Conservation (phyloP, 1,140 invertebrate genomes). For the Drosophila gunungcola region DNA sequence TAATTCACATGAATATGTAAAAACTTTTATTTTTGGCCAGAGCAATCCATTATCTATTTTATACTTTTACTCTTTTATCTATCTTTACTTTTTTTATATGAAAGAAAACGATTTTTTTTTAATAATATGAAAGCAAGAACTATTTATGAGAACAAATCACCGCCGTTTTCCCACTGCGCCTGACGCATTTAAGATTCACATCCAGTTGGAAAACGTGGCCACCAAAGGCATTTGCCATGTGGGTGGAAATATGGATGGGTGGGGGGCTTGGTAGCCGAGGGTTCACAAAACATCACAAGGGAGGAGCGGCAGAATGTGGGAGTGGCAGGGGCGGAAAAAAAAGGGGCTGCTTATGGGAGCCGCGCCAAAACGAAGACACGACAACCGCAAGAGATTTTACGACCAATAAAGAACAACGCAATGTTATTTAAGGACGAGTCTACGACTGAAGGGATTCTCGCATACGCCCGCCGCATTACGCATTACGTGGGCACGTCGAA, state of each 20-base stretch:
- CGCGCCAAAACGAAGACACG: slow-evolving; percentile 60
- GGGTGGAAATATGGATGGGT: not conserved
- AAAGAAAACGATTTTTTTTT: too few species aligned
- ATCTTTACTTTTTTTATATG: too few species aligned
- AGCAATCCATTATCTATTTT: too few species aligned
- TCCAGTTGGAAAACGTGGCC: slow-evolving; percentile 32
- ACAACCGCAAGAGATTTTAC: slow-evolving; percentile 83
- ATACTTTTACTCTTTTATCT: too few species aligned
- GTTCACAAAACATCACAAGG: slow-evolving; percentile 32
- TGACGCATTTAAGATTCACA: slow-evolving; percentile 40
- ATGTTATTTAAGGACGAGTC: slow-evolving; percentile 77
- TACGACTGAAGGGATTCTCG: slow-evolving; percentile 64
- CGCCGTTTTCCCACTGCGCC: slow-evolving; percentile 14
- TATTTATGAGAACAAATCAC: not conserved
- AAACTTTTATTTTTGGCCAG: too few species aligned
- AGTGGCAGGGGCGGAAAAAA: slow-evolving; percentile 13
- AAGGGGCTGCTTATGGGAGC: slow-evolving; percentile 5
- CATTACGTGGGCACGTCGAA: slow-evolving; percentile 40
- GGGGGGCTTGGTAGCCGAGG: not conserved
- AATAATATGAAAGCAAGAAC: not conserved
- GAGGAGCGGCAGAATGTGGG: slow-evolving; percentile 22
- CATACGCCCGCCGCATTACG: slow-evolving; percentile 45
- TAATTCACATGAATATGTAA: too few species aligned
- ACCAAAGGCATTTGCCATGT: slow-evolving; percentile 22
- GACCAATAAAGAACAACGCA: slow-evolving; percentile 82